Base-by-base conservation (phyloP, 2,113 vertebrate genomes). In the Muntiacus reevesi region DNA sequence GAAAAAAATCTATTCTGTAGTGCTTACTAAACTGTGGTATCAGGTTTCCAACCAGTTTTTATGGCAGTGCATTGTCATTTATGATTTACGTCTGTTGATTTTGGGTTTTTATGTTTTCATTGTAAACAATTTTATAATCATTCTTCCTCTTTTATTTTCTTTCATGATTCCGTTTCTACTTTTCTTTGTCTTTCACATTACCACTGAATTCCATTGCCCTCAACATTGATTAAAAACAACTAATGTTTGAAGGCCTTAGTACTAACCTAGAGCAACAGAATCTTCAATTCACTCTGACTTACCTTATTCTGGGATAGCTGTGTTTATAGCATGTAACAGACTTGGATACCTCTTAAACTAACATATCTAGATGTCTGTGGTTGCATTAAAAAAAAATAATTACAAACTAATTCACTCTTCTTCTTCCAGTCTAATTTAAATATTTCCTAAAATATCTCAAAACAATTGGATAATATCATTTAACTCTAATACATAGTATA, bases 291-390 rank as follows among this genome's bases (percentile, higher is more conserved):
- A 84, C 81, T 97, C 97, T 98, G 96, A 94, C 97, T 96, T 96
- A 96, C 97, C 87, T 93, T 97, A 91, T 93, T 94, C 96, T 98
- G 97, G 97, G 96, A 97, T 92, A 98, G 96, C 97, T 96, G 62
- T 82, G 74, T 85, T 74, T 59, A 25, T 89, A 97, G 94, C 96
- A 96, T 96, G 88, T 98, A 98, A 98, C 97, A 98, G 98, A 98
- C 98, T 98, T 98, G 91, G 95, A 95, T 97, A 98, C 97, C 98
- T 98, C 98, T 97, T 79, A 96, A 98, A 98, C 98, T 99, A 98
- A 99, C 97, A 59, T 97, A 97, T 81, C 98, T 96, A 98, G 98
- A 99, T 99, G 99, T 99, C 99, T 99, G 99, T 99, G 99, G 99
- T 99, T 99, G 99, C 99, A 99, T 99, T 99, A 98, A 99, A 99